phyloP scores from a whole-genome alignment of 1,140 invertebrate genomes.

The Nasonia giraulti region DNA sequence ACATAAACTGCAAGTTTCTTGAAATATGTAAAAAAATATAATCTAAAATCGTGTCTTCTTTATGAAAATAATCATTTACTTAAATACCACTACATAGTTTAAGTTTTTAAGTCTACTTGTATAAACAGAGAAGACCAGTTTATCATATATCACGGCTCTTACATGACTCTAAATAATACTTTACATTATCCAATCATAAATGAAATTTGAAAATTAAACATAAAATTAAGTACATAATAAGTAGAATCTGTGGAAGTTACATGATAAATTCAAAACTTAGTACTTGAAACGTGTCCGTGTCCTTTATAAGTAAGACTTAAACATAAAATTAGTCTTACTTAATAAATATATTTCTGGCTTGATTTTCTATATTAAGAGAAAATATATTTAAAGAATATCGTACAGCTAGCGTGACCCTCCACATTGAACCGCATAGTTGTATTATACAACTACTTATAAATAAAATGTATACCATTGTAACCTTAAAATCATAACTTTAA shows the following conservation, averaged over 20 bases:
- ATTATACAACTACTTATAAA: too few species aligned
- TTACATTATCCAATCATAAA: neutral
- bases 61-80: neutral
- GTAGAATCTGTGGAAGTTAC: neutral
- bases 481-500: too few species aligned
- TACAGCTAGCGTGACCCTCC: too few species aligned
- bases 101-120: neutral
- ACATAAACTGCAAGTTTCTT: neutral
- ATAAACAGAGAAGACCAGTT: neutral
- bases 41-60: neutral
- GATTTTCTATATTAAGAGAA: too few species aligned
- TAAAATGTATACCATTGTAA: too few species aligned
- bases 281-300: neutral
- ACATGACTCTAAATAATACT: neutral
- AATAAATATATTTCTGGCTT: too few species aligned
- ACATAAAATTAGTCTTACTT: too few species aligned
- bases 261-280: neutral
- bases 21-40: neutral
- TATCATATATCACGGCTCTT: neutral
- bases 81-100: neutral
- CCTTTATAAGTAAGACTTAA: neutral
- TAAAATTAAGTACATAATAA: conserved; percentile 1
- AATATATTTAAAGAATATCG: too few species aligned
- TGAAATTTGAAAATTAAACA: conserved; percentile 4
- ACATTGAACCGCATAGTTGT: too few species aligned